Base-by-base conservation (phyloP, 2,797 vertebrate species). In the Notolabrus celidotus region DNA sequence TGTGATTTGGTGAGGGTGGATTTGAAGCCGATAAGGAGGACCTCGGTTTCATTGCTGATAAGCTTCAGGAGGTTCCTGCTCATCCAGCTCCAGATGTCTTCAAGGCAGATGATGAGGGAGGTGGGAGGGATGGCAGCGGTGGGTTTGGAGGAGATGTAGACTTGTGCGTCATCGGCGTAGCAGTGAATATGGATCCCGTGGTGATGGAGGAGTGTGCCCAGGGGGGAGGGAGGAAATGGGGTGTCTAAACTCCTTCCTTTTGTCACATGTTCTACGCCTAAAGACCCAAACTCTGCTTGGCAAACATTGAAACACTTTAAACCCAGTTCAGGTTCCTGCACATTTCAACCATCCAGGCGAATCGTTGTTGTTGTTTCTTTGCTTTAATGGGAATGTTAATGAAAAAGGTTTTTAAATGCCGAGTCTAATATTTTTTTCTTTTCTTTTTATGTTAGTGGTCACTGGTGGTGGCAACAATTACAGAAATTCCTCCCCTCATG, bases 401-500 rank as follows among this genome's bases (percentile, higher is more conserved):
- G 19, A 34, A 50, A 57, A 25, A 31, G 11, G 2, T 34, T n/a
- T 15, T 29, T 23, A 5, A 39, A 41, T n/a, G 23, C 34, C 19
- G 3, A 20, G n/a, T 60, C 36, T 52, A 34, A 71, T 38, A 68
- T 17, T 75, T 11, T 56, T 42, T 2, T 2, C 12, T 47, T 22
- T 41, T 2, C 74, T 3, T 78, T 67, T 46, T 16, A 2, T 12
- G 52, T 20, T 65, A 99, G 97, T 99, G 97, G 97, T 99, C 97
- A 15, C 86, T 96, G 46, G 96, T 95, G 41, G 97, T 99, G 56
- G 97, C 97, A 58, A 93, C 95, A 19, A 99, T 99, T 89, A 99
- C 97, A 19, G 97, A 99, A 92, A 98, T 99, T 50, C 97, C 97
- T 27, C 96, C 96, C 0, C 92, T 99, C 42, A 71, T 97, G 84